Evolutionary conservation across 2,797 vertebrate species (phyloP).

Genomic region (Thaleichthys pacificus): DNA sequence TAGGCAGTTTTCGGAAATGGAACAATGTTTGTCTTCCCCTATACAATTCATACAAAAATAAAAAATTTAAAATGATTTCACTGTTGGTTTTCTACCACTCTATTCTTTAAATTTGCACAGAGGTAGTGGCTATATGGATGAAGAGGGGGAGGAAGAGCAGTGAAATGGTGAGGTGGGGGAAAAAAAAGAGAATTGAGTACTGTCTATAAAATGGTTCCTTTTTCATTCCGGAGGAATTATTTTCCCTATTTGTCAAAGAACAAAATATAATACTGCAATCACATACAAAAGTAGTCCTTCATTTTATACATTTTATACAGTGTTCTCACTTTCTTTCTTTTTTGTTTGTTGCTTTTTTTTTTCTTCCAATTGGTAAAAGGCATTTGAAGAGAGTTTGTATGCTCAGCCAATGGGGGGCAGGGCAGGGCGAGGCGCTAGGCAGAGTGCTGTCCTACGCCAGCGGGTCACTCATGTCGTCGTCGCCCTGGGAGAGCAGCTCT

Average conservation of each 20-base stretch:
- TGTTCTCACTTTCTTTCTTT: conserved; percentile 74
- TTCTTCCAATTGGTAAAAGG: conserved; percentile 72
- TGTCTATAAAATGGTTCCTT: conserved; percentile 79
- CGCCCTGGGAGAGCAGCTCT: conserved; percentile 89
- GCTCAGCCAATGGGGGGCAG: conserved; percentile 35
- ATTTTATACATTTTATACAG: conserved; percentile 99
- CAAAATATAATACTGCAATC: conserved; percentile 98
- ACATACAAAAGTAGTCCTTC: conserved; percentile 99
- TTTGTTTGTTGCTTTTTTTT: conserved; percentile 56
- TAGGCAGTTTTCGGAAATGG: conserved; percentile 54
- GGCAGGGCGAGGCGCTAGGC: conserved; percentile 39
- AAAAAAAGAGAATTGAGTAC: conserved; percentile 70
- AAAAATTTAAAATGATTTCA: conserved; percentile 71
- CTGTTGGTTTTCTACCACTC: conserved; percentile 62
- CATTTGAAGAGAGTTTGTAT: conserved; percentile 60
- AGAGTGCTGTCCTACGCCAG: conserved; percentile 81
- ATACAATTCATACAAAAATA: conserved; percentile 81
- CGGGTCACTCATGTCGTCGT: conserved; percentile 92
- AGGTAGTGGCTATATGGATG: conserved; percentile 80
- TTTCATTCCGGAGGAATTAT: conserved; percentile 66
- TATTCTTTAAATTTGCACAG: conserved; percentile 76
- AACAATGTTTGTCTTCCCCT: conserved; percentile 63
- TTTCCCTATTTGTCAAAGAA: conserved; percentile 74
- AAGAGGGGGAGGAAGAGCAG: conserved; percentile 39
- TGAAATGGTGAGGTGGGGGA: conserved; percentile 50